Evolutionary conservation across 2,888 invertebrate genomes (phyloP).

Genomic region (Anodontia alba): DNA sequence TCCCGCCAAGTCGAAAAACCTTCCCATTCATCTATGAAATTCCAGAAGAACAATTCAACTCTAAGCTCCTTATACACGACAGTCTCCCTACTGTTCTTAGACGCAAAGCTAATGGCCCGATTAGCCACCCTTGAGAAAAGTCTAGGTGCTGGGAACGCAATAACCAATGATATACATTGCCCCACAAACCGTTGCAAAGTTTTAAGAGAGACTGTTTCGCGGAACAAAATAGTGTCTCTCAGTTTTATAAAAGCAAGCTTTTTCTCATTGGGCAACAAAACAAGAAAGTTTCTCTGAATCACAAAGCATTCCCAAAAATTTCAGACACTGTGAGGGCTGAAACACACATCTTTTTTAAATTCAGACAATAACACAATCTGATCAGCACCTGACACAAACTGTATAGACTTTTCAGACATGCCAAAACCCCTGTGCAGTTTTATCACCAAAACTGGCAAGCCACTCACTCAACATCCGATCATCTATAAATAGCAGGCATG

Average conservation of each 20-base stretch:
- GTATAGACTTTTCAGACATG: conserved; percentile 22
- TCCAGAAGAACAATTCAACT: conserved; percentile 28
- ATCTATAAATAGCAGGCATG: conserved; percentile 32
- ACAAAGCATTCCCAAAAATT: conserved; percentile 33
- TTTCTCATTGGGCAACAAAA: conserved; percentile 27
- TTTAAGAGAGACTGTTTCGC: conserved; percentile 19
- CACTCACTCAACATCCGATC: conserved; percentile 29
- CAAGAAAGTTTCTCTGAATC: conserved; percentile 13
- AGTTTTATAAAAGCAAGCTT: conserved; percentile 28
- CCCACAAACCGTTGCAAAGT: conserved; percentile 38
- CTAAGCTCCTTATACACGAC: conserved; percentile 30
- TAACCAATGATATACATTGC: conserved; percentile 30
- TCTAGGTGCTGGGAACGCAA: conserved; percentile 32
- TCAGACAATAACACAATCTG: conserved; percentile 35
- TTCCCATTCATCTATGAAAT: conserved; percentile 32
- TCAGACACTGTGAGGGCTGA: conserved; percentile 20
- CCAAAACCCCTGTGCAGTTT: not conserved
- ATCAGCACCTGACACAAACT: conserved; percentile 36
- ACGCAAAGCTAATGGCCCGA: conserved; percentile 20
- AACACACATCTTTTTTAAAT: conserved; percentile 30
- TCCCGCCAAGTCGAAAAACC: conserved; percentile 34
- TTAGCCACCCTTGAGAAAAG: conserved; percentile 38
- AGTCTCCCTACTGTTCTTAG: conserved; percentile 28
- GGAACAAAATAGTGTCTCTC: conserved; percentile 26
- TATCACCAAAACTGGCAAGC: not conserved